Percentiles rank a stretch among this genome's conserved stretches.
phyloP scores from a whole-genome alignment of 1,140 invertebrate species.

The Apolygus lucorum region DNA sequence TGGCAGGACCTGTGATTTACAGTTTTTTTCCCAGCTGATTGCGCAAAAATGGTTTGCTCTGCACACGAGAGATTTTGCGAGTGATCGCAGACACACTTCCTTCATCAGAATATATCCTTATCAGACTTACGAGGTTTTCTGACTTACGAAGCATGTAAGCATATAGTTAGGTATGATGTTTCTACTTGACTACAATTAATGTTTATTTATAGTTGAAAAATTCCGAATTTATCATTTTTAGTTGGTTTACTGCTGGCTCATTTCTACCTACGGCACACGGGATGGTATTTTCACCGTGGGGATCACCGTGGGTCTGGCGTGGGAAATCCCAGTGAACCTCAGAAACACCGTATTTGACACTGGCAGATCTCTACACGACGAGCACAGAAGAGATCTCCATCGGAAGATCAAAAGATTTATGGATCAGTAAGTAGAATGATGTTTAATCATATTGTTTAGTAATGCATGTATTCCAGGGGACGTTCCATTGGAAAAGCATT shows the following conservation, averaged over 20 bases:
- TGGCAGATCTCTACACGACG: constrained; percentile 35
- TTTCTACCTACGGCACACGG: constrained; percentile 46
- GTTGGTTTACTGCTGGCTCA: constrained; percentile 55
- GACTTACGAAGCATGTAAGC: too few relatives aligned
- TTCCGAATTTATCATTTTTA: constrained; percentile 34
- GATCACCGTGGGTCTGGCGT: constrained; percentile 61
- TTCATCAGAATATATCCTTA: too few relatives aligned
- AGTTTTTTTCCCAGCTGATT: too few relatives aligned
- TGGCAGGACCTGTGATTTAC: too few relatives aligned
- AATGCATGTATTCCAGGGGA: too few relatives aligned
- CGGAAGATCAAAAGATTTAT: constrained; percentile 43
- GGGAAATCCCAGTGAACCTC: constrained; percentile 51
- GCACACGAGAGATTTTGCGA: too few relatives aligned
- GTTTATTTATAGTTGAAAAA: not conserved
- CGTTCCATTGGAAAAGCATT: too few relatives aligned
- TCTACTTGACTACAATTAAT: not conserved
- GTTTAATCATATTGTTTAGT: too few relatives aligned
- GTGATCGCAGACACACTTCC: too few relatives aligned
- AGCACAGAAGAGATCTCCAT: constrained; percentile 39
- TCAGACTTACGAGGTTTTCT: too few relatives aligned
- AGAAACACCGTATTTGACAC: constrained; percentile 38
- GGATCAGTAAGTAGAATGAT: constrained; percentile 43
- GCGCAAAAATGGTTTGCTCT: too few relatives aligned
- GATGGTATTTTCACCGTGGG: constrained; percentile 53
- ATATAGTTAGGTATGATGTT: too few relatives aligned